Conservation (phyloP, 1,140 invertebrate species). For the Drosophila nigrodunni region DNA sequence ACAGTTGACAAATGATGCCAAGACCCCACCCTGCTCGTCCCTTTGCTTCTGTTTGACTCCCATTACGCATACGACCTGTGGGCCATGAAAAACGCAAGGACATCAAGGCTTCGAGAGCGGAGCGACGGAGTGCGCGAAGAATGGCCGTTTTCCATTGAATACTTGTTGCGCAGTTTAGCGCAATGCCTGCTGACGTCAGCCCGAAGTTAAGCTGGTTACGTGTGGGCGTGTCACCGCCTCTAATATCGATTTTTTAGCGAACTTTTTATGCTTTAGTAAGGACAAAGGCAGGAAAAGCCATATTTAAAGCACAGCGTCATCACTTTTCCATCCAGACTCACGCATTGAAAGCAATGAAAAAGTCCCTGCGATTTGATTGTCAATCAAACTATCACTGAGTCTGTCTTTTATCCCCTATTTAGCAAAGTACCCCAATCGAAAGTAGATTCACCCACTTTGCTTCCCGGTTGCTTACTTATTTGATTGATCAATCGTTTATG, state of each 20-base stretch:
- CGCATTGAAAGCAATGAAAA: no score
- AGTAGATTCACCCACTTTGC: no score
- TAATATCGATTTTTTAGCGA: slow-evolving; percentile 64
- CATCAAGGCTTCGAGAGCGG: not conserved
- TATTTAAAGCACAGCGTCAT: not conserved
- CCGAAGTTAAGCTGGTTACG: slow-evolving; percentile 32
- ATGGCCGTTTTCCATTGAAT: slow-evolving; percentile 23
- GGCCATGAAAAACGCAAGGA: not conserved
- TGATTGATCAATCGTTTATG: no score
- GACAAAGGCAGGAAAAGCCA: not conserved
- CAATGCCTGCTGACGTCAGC: slow-evolving; percentile 59
- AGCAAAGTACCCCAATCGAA: no score
- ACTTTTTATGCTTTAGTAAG: no score
- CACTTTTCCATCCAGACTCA: not conserved
- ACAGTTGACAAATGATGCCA: slow-evolving; percentile 43
- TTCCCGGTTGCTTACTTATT: no score
- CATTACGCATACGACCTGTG: slow-evolving; percentile 42
- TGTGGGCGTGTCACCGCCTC: slow-evolving; percentile 35
- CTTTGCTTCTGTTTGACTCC: not conserved
- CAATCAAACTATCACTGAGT: no score
- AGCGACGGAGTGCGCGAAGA: not conserved
- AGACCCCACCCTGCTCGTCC: not conserved
- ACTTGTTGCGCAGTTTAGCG: slow-evolving; percentile 60
- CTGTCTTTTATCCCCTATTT: no score
- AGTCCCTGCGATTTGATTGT: no score